phyloP scores from a whole-genome alignment of 1,140 invertebrate species.

The Agrilus planipennis region DNA sequence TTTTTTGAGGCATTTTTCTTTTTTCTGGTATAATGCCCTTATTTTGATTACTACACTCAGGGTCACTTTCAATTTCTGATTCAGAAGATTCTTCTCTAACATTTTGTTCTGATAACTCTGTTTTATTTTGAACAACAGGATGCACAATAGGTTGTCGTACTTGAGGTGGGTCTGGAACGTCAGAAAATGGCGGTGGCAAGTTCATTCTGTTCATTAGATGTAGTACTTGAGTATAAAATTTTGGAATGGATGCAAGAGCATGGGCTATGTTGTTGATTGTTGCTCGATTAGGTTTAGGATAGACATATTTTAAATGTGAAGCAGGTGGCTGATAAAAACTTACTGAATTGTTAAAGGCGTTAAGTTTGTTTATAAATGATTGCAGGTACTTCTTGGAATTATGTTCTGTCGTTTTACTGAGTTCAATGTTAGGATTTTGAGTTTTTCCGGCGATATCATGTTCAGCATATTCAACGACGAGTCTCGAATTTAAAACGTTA shows the following conservation, averaged over 20 bases:
- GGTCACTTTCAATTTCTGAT: conserved; percentile 71
- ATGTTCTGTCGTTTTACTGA: conserved; percentile 10
- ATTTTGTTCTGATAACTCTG: background rate
- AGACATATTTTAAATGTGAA: conserved; percentile 57
- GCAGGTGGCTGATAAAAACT: conserved; percentile 61
- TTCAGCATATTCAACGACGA: conserved; percentile 53
- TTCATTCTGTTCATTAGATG: conserved; percentile 97
- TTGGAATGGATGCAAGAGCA: conserved; percentile 57
- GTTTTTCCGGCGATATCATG: conserved; percentile 21
- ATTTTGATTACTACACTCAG: conserved; percentile 34
- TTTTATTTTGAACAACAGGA: conserved; percentile 10
- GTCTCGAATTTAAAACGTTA: conserved; percentile 41
- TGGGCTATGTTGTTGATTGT: conserved; percentile 70
- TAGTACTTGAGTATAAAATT: conserved; percentile 78
- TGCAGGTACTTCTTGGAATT: conserved; percentile 39
- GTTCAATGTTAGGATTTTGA: conserved; percentile 23
- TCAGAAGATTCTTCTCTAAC: conserved; percentile 37
- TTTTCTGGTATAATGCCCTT: conserved; percentile 40
- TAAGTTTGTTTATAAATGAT: conserved; percentile 53
- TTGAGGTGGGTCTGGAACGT: conserved; percentile 28
- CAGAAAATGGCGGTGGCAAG: conserved; percentile 72
- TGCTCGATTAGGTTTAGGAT: conserved; percentile 58
- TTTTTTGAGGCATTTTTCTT: conserved; percentile 43
- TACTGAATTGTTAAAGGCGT: conserved; percentile 52
- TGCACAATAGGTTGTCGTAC: conserved; percentile 12